Evolutionary conservation across 2,797 vertebrate genomes (phyloP).

Genomic region (Philypnodon macrostomus): DNA sequence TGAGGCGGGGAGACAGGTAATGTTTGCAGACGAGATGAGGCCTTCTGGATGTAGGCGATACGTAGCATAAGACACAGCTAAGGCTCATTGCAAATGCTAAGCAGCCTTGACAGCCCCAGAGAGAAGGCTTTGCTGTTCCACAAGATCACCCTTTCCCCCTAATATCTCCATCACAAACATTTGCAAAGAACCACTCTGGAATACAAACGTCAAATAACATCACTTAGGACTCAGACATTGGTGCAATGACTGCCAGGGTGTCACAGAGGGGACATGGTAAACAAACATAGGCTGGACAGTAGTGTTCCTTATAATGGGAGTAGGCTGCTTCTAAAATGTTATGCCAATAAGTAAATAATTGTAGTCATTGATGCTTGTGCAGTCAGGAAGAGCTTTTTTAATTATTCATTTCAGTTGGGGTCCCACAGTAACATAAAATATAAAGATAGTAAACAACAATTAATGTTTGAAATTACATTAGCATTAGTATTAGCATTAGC

Average conservation of each 20-base stretch:
- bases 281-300: constrained; percentile 19
- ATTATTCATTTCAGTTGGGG: no score
- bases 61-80: constrained; percentile 46
- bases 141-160: constrained; percentile 56
- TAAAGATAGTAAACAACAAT: no score
- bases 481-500: no score
- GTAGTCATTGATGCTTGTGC: constrained; percentile 23
- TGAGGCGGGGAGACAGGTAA: constrained; percentile 59
- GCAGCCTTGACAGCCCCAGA: constrained; percentile 56
- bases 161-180: constrained; percentile 52
- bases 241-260: constrained; percentile 46
- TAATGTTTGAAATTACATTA: no score
- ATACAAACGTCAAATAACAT: constrained; percentile 42
- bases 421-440: no score
- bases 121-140: constrained; percentile 48
- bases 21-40: constrained; percentile 71
- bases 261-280: constrained; percentile 33
- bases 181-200: constrained; percentile 33
- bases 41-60: constrained; percentile 67
- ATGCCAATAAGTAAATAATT: constrained; percentile 48
- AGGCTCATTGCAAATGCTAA: constrained; percentile 72
- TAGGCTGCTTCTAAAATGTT: constrained; percentile 46
- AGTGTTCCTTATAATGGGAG: not conserved
- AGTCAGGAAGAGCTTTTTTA: constrained; percentile 22
- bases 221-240: constrained; percentile 26